These are phyloP conservation scores for Ophioderma brevispina DNA, from an alignment of 35 echinoderm and acorn worm genomes.

Conservation along the genomic window DNA sequence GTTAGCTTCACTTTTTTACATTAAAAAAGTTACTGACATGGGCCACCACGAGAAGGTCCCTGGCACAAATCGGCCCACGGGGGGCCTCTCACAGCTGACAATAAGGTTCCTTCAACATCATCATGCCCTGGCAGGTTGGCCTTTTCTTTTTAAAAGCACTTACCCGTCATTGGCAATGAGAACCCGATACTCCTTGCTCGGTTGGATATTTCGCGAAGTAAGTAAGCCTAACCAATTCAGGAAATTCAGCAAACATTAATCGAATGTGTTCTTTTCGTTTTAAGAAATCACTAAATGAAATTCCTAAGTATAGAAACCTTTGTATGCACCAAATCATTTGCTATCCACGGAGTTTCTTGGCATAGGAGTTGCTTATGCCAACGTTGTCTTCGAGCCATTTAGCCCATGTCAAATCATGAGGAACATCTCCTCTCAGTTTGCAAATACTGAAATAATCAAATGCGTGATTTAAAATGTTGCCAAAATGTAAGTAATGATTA, in stretches of 20 bases:
- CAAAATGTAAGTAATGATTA: not conserved
- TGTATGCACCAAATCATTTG: not conserved
- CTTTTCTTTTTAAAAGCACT: not conserved
- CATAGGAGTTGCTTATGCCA: not conserved
- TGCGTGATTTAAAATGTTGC: not conserved
- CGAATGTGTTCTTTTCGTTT: not conserved
- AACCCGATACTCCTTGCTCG: not conserved
- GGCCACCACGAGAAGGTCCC: constrained; percentile 2
- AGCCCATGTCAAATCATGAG: not conserved
- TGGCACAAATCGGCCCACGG: constrained; percentile 2
- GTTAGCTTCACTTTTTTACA: constrained; percentile 2
- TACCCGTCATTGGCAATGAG: constrained; percentile 12
- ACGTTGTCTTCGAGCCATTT: not conserved
- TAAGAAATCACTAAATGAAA: not conserved
- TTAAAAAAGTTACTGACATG: not conserved
- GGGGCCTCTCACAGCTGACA: not conserved
- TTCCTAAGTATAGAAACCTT: not conserved
- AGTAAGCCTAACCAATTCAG: not conserved
- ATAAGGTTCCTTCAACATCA: not conserved
- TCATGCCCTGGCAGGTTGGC: not conserved
- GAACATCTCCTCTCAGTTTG: not conserved
- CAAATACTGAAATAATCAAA: not conserved
- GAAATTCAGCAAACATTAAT: constrained; percentile 3
- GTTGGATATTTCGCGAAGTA: too few relatives aligned
- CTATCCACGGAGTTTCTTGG: not conserved